A percentile compares a stretch with the other conserved stretches of the same genome.
These are phyloP conservation scores for Miltochrista miniata DNA, from an alignment of 2,888 invertebrate species.

Conservation along the genomic window DNA sequence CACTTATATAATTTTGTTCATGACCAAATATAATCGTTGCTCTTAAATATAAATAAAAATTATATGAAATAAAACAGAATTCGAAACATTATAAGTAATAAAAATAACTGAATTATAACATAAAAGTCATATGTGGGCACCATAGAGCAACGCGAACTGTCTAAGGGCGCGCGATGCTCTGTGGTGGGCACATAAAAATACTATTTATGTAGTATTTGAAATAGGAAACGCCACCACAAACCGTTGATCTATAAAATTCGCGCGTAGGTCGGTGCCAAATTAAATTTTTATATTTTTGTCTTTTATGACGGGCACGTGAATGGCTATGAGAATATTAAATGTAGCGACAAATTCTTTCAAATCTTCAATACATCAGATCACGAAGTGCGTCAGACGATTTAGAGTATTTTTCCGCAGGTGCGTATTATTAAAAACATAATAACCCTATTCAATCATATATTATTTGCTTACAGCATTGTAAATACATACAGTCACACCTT, in stretches of 20 bases:
- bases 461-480: no score
- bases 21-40: no score
- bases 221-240: conserved; percentile 3
- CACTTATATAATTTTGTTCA: no score
- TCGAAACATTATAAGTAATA: no score
- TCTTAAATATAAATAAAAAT: no score
- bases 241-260: conserved; percentile 24
- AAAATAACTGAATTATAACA: not conserved
- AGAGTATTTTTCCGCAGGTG: no score
- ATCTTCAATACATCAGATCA: conserved; percentile 10
- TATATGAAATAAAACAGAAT: no score
- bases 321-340: conserved; percentile 46
- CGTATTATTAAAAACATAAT: no score
- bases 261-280: conserved; percentile 44
- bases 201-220: conserved; percentile 16
- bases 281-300: conserved; percentile 45
- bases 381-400: conserved; percentile 47
- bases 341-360: conserved; percentile 38
- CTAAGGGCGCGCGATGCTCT: no score
- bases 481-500: no score
- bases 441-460: no score
- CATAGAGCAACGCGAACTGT: no score
- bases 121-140: not conserved
- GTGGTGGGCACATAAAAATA: not conserved
- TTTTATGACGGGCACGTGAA: conserved; percentile 53